phyloP scores from a whole-genome alignment of 2,888 invertebrate genomes.

The Taphrorychus bicolor region DNA sequence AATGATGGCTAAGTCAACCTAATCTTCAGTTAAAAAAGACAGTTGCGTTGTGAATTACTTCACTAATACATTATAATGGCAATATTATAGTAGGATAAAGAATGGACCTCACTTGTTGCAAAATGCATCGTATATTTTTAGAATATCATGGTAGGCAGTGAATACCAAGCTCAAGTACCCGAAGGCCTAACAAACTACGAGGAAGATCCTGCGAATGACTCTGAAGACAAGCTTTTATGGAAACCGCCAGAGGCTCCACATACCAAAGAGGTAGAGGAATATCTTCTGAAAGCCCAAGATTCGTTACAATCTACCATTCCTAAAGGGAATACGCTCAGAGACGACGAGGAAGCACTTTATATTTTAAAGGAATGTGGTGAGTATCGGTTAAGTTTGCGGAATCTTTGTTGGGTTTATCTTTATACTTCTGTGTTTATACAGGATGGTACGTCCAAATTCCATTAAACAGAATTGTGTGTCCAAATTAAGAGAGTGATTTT shows the following conservation, averaged over 20 bases:
- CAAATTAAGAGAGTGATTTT: too few species aligned
- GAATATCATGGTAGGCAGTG: conserved; percentile 94
- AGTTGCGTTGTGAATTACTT: too few species aligned
- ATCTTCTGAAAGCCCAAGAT: conserved; percentile 68
- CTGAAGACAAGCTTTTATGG: conserved; percentile 95
- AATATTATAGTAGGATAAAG: too few species aligned
- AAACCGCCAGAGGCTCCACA: conserved; percentile 78
- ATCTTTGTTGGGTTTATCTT: too few species aligned
- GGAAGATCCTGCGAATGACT: conserved; percentile 92
- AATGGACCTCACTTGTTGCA: too few species aligned
- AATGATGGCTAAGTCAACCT: too few species aligned
- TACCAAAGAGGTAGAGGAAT: conserved; percentile 79
- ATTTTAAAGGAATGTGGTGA: conserved; percentile 84
- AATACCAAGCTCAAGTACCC: conserved; percentile 93
- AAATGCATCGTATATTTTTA: conserved; percentile 51
- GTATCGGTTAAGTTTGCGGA: too few species aligned
- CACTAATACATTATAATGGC: too few species aligned
- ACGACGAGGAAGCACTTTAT: conserved; percentile 90
- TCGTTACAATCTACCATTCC: conserved; percentile 65
- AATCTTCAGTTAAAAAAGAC: too few species aligned
- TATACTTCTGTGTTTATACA: too few species aligned
- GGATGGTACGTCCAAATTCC: too few species aligned
- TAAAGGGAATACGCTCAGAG: conserved; percentile 79
- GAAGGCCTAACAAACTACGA: conserved; percentile 92
- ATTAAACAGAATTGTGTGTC: too few species aligned